Percentiles rank a stretch among this genome's conserved stretches.
phyloP scores from a whole-genome alignment of 2,888 invertebrate species.

The Mesorhabditis spiculigera region DNA sequence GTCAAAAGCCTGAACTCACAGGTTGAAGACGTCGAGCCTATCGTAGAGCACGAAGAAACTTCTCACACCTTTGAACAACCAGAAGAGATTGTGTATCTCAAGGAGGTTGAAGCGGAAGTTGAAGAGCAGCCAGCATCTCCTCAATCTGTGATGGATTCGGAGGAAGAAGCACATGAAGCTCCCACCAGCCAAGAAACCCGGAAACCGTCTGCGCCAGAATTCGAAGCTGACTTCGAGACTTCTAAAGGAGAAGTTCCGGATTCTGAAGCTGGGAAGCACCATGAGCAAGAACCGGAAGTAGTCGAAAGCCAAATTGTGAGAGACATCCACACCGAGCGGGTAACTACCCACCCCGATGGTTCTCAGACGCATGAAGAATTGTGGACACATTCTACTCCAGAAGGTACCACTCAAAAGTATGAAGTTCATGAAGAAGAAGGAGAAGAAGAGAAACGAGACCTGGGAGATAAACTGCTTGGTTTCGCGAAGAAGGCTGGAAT shows the following conservation, averaged over 20 bases:
- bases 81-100: background rate
- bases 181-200: no score
- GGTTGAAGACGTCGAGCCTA: no score
- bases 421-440: slow-evolving; percentile 18
- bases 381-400: background rate
- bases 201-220: no score
- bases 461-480: slow-evolving; percentile 19
- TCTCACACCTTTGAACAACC: background rate
- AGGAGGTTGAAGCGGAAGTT: background rate
- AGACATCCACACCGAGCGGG: no score
- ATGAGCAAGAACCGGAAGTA: slow-evolving; percentile 16
- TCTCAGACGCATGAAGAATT: no score
- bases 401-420: background rate
- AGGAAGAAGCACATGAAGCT: slow-evolving; percentile 1
- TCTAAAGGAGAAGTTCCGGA: background rate
- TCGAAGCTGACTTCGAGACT: no score
- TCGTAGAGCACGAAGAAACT: no score
- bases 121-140: slow-evolving; percentile 6
- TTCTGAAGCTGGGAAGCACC: background rate
- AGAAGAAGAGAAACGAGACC: slow-evolving; percentile 2
- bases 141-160: background rate
- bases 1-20: no score
- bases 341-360: no score
- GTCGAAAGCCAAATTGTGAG: background rate
- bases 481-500: slow-evolving; percentile 29